These are phyloP conservation scores for Polymixis flavicincta DNA, from an alignment of 2,888 invertebrate species.

Conservation along the genomic window DNA sequence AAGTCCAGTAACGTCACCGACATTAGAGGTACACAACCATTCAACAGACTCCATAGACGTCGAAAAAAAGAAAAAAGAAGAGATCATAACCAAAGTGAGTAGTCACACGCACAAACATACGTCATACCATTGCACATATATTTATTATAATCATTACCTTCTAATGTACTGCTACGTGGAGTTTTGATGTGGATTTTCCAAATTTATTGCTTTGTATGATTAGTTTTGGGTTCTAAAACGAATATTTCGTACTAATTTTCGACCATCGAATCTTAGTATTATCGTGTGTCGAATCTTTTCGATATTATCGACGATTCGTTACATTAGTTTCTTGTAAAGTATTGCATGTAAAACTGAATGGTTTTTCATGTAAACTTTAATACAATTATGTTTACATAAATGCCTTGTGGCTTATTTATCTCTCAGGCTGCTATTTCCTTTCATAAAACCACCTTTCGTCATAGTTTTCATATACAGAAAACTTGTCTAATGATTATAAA, in stretches of 20 bases:
- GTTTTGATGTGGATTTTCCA: conserved; percentile 80
- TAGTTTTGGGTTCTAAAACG: conserved; percentile 78
- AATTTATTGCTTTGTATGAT: conserved; percentile 70
- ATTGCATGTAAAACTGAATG: conserved; percentile 35
- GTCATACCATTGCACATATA: conserved; percentile 74
- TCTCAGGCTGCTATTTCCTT: neutral
- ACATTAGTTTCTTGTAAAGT: conserved; percentile 23
- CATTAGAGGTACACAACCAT: conserved; percentile 93
- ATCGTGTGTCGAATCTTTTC: conserved; percentile 37
- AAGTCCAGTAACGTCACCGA: conserved; percentile 94
- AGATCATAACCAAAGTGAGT: conserved; percentile 90
- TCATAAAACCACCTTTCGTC: neutral
- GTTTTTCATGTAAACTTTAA: conserved; percentile 50
- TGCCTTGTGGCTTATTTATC: neutral
- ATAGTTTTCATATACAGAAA: neutral
- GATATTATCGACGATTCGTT: conserved; percentile 42
- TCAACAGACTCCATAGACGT: conserved; percentile 94
- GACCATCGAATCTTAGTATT: conserved; percentile 49
- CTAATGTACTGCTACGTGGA: conserved; percentile 80
- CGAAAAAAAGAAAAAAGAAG: conserved; percentile 93
- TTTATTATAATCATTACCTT: conserved; percentile 74
- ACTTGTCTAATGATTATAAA: neutral
- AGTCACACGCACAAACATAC: conserved; percentile 25
- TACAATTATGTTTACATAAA: conserved; percentile 2
- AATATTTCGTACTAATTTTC: conserved; percentile 49